Evolutionary conservation across 2,888 invertebrate species (phyloP).

Genomic region (Cryptosula pallasiana): DNA sequence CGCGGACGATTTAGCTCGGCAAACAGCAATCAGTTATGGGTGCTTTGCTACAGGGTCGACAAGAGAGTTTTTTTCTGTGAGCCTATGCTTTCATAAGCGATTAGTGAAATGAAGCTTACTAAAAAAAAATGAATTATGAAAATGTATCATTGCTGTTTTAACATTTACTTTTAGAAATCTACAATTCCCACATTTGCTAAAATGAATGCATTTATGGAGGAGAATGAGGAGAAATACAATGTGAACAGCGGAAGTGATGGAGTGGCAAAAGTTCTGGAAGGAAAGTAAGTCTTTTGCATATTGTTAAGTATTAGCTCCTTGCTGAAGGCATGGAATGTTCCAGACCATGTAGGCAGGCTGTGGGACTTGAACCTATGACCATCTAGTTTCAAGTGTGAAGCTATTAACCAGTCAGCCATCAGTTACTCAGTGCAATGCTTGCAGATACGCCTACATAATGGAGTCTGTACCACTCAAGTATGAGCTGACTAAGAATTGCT

Average conservation of each 20-base stretch:
- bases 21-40: neutral
- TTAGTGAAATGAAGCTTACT: no score
- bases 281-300: neutral
- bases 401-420: no score
- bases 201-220: constrained; percentile 86
- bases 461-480: constrained; percentile 1
- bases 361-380: no score
- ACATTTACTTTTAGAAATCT: constrained; percentile 65
- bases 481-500: neutral
- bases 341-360: no score
- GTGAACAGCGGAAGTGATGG: neutral
- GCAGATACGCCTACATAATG: constrained; percentile 20
- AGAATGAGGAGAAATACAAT: neutral
- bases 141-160: no score
- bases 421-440: no score
- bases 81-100: no score
- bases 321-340: no score
- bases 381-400: no score
- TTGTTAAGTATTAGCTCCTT: no score
- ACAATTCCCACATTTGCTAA: constrained; percentile 86
- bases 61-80: neutral
- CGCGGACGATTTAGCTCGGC: neutral
- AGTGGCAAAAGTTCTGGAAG: neutral
- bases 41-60: neutral
- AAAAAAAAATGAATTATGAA: no score